Percentiles rank a stretch among this genome's conserved stretches.
Conservation (phyloP, 92 coral and sea anemone species). For the Heliopora coerulea region DNA sequence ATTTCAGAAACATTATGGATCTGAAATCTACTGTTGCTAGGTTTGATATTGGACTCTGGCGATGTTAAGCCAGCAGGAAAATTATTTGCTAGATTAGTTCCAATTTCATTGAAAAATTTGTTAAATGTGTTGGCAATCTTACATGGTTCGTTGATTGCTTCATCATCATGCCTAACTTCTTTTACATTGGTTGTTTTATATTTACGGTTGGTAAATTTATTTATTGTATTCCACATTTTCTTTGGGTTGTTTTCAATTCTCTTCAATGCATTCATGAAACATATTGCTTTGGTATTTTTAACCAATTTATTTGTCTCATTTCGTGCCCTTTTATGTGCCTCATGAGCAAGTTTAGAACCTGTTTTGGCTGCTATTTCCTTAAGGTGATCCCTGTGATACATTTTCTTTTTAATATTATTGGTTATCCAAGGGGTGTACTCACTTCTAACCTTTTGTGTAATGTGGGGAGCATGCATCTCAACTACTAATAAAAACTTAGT, state of each 20-base stretch:
- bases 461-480: too few species aligned
- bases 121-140: conserved; percentile 13
- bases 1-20: conserved; percentile 4
- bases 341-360: too few species aligned
- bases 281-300: too few species aligned
- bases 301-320: too few species aligned
- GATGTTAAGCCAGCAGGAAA: background rate
- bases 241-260: background rate
- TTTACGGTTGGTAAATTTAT: conserved; percentile 10
- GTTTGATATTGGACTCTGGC: background rate
- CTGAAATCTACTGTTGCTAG: background rate
- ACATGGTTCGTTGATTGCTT: background rate
- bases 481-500: too few species aligned
- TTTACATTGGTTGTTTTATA: conserved; percentile 8
- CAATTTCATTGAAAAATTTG: conserved; percentile 19
- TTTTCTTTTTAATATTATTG: too few species aligned
- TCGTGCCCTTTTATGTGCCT: too few species aligned
- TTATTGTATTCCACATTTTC: conserved; percentile 27
- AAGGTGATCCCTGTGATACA: too few species aligned
- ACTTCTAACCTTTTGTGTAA: too few species aligned
- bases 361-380: too few species aligned
- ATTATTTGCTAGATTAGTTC: background rate
- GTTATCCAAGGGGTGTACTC: too few species aligned
- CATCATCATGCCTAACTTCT: background rate
- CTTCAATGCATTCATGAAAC: too few species aligned